Conservation (phyloP, 2,888 invertebrate species). For the Andrena dorsata region DNA sequence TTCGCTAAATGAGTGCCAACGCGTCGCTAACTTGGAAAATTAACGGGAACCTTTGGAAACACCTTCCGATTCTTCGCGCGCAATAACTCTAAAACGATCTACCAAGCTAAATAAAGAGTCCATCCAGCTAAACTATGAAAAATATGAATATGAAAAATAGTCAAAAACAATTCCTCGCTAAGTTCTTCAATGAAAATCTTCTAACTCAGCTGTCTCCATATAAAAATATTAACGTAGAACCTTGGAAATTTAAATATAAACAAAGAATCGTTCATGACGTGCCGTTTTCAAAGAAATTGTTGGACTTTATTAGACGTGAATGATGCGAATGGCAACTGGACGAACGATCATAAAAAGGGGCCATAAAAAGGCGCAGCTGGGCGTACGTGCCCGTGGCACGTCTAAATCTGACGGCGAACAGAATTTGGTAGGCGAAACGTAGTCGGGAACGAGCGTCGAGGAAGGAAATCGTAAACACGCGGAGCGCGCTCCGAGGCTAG, state of each 20-base stretch:
- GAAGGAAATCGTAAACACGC: conserved; percentile 51
- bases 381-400: neutral
- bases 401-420: neutral
- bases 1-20: neutral
- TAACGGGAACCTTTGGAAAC: neutral
- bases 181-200: too few species aligned
- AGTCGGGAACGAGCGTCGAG: neutral
- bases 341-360: neutral
- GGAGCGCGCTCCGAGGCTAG: neutral
- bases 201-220: too few species aligned
- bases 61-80: too few species aligned
- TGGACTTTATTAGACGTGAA: neutral
- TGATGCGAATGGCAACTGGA: neutral
- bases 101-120: neutral
- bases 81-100: neutral
- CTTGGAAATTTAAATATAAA: too few species aligned
- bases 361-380: neutral
- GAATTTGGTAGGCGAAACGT: neutral
- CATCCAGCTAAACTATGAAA: too few species aligned
- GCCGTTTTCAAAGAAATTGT: too few species aligned
- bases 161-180: too few species aligned
- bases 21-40: neutral
- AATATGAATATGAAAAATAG: too few species aligned
- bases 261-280: neutral
- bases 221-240: too few species aligned